phyloP scores from a whole-genome alignment of 53 echinoderm and acorn worm genomes.

The Astropecten irregularis region DNA sequence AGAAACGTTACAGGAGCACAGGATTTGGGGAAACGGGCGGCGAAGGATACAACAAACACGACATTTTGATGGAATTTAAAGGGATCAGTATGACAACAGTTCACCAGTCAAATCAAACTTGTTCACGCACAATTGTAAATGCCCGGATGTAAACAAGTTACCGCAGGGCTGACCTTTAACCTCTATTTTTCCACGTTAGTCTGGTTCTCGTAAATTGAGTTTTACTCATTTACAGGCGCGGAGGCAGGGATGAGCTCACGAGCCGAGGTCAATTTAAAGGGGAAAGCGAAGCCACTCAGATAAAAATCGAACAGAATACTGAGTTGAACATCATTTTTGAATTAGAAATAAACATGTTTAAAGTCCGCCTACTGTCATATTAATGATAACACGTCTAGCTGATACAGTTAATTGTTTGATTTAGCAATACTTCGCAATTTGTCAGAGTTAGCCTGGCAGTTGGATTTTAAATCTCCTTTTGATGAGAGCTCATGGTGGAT shows the following conservation, averaged over 20 bases:
- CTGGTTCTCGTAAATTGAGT: constrained; percentile 22
- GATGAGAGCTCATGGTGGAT: too few species aligned
- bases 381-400: too few species aligned
- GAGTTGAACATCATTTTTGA: too few species aligned
- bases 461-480: too few species aligned
- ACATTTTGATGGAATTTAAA: constrained; percentile 62
- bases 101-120: constrained; percentile 57
- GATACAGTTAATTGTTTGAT: too few species aligned
- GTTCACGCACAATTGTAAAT: constrained; percentile 56
- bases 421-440: too few species aligned
- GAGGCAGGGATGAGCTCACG: constrained; percentile 33
- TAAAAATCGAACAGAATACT: too few species aligned
- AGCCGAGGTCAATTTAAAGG: constrained; percentile 16
- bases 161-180: constrained; percentile 53
- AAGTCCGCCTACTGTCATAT: too few species aligned
- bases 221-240: constrained; percentile 20
- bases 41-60: constrained; percentile 15
- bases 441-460: too few species aligned
- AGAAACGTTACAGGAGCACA: constrained; percentile 41
- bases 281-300: too few species aligned
- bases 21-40: background rate
- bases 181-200: constrained; percentile 29
- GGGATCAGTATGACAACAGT: constrained; percentile 54
- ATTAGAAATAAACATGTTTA: too few species aligned
- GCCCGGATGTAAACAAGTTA: constrained; percentile 72